Conservation (phyloP, 2,113 vertebrate species). For the Ameiurus melas region DNA sequence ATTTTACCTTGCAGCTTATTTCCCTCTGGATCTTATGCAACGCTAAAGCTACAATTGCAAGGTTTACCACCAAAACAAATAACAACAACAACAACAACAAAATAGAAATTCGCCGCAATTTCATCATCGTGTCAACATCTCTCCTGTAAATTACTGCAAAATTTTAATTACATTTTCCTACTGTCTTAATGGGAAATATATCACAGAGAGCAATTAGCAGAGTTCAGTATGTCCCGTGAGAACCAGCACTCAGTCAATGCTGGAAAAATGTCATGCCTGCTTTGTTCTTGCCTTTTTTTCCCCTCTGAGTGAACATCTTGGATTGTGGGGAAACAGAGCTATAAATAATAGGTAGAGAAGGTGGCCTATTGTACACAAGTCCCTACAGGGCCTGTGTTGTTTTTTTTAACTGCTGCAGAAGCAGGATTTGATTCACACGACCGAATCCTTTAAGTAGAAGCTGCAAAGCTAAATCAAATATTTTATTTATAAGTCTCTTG, state of each 20-base stretch:
- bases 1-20: conserved; percentile 43
- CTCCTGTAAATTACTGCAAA: conserved; percentile 21
- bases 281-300: not conserved
- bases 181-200: conserved; percentile 38
- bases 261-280: conserved; percentile 34
- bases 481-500: conserved; percentile 53
- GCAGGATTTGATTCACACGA: conserved; percentile 50
- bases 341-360: conserved; percentile 56
- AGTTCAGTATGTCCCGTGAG: conserved; percentile 30
- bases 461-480: conserved; percentile 53
- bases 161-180: conserved; percentile 26
- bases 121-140: conserved; percentile 21
- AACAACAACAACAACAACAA: not conserved
- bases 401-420: conserved; percentile 50
- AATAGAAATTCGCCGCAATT: conserved; percentile 38
- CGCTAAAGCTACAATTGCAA: conserved; percentile 39
- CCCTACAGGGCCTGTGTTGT: conserved; percentile 38
- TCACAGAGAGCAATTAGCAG: conserved; percentile 38
- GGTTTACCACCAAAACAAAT: conserved; percentile 28
- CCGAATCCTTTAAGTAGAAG: conserved; percentile 46
- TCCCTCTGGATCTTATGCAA: conserved; percentile 40
- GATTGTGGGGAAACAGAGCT: conserved; percentile 48
- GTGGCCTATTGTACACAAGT: conserved; percentile 35
- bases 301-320: conserved; percentile 13
- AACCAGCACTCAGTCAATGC: conserved; percentile 41